Evolutionary conservation across 2,113 vertebrate species (phyloP).

Genomic region (Corythoichthys intestinalis): DNA sequence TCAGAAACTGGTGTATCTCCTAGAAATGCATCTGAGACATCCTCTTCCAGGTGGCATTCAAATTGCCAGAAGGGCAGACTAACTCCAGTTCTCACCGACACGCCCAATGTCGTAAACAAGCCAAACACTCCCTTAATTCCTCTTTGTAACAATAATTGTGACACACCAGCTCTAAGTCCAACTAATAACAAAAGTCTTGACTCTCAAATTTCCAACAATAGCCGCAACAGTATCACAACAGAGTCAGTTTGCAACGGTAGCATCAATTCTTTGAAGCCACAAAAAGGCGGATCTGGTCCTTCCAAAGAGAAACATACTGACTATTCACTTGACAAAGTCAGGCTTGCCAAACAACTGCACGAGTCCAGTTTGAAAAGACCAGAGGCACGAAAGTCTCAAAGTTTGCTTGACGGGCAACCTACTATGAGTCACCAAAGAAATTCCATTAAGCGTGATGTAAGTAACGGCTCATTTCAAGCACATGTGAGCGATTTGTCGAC

Average conservation of each 20-base stretch:
- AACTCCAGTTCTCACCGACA: slow-evolving; percentile 8
- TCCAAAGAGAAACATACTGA: slow-evolving; percentile 22
- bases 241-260: slow-evolving; percentile 32
- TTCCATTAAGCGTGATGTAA: slow-evolving; percentile 25
- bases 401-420: slow-evolving; percentile 23
- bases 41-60: slow-evolving; percentile 54
- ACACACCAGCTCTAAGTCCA: slow-evolving; percentile 6
- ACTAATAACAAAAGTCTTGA: slow-evolving; percentile 28
- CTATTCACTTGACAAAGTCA: slow-evolving; percentile 21
- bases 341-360: slow-evolving; percentile 12
- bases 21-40: slow-evolving; percentile 40
- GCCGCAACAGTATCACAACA: slow-evolving; percentile 30
- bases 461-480: slow-evolving; percentile 15
- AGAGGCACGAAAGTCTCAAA: slow-evolving; percentile 32
- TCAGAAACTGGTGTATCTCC: slow-evolving; percentile 28
- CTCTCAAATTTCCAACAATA: slow-evolving; percentile 20
- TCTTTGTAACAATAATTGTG: slow-evolving; percentile 20
- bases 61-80: slow-evolving; percentile 34
- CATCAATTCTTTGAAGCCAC: slow-evolving; percentile 26
- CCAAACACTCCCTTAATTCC: slow-evolving; percentile 15
- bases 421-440: slow-evolving; percentile 22
- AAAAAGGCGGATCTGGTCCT: slow-evolving; percentile 8
- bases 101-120: slow-evolving; percentile 19
- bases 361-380: slow-evolving; percentile 32
- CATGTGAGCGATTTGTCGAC: slow-evolving; percentile 22